Evolutionary conservation across 30 jellyfish, hydroid and myxozoan genomes (phyloP).

Genomic region (Nemopilema nomurai): DNA sequence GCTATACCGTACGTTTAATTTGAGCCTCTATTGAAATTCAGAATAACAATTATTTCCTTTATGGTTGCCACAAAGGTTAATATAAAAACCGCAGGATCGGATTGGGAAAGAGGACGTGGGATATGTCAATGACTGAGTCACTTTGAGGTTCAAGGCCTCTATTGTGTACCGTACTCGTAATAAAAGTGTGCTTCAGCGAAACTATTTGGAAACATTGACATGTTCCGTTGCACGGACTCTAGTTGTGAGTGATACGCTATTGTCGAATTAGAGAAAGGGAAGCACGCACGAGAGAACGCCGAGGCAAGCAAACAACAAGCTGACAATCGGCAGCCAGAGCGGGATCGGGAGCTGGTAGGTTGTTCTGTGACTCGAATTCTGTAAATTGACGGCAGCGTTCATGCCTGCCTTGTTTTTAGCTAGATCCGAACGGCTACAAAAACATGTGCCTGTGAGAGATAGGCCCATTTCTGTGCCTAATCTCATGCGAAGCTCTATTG

Average conservation of each 20-base stretch:
- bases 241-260: not conserved
- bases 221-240: not conserved
- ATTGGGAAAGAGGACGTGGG: not conserved
- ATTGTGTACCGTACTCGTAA: not conserved
- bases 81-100: not conserved
- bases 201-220: not conserved
- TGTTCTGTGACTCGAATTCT: no score
- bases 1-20: not conserved
- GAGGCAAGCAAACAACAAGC: not conserved
- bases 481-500: not conserved
- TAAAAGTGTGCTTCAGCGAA: not conserved
- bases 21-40: not conserved
- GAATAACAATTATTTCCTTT: not conserved
- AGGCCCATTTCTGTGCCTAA: not conserved
- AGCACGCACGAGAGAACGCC: not conserved
- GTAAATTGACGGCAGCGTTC: no score
- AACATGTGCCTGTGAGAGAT: not conserved
- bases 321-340: no score
- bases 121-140: not conserved
- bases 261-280: not conserved
- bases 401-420: no score
- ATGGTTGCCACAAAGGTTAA: not conserved
- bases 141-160: not conserved
- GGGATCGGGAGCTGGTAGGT: no score
- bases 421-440: not conserved